Base-by-base conservation (phyloP, 2,113 vertebrate genomes). In the Bufo gargarizans region DNA sequence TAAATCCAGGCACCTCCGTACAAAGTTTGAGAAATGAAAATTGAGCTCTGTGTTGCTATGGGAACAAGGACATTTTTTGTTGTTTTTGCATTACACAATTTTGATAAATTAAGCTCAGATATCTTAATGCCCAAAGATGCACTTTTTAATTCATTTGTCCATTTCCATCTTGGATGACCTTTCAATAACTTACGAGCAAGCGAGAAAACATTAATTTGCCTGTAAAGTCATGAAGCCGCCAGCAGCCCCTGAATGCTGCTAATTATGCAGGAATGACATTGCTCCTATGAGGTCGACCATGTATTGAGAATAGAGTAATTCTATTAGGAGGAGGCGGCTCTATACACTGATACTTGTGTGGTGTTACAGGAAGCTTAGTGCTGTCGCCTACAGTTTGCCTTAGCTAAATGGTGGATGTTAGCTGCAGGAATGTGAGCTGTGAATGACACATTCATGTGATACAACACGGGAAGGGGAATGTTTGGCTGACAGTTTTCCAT, bases 371-470 rank as follows among this genome's bases (percentile, higher is more conserved):
- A 84, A 53, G 67, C 88, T 90, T 58, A 81, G 72, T 83, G 56
- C 17, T 22, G 49, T 33, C 16, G 53, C 58, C 87, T 47, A 33
- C 89, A 83, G 76, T 89, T 92, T 90, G 65, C 77, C 85, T 91
- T 90, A 90, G 79, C 69, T 14, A 76, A 83, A 90, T 58, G 8
- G 74, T 89, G 91, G 89, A 90, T 88, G n/a, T 76, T 87, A 43
- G 90, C 89, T 91, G 91, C 86, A 88, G 90, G 86, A 90, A 91
- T 85, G 88, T 69, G 82, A 63, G 61, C 86, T 50, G 47, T 58
- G 84, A 90, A 89, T 83, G 89, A 89, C 86, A 86, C 85, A 50
- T 22, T 90, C 49, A 69, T 88, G 77, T 67, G 72, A 91, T 63
- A 88, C 82, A 88, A 89, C 85, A 82, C 78, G 22, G 53, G 82